Evolutionary conservation across 2,888 invertebrate species (phyloP).

Genomic region (Drymonia ruficornis): DNA sequence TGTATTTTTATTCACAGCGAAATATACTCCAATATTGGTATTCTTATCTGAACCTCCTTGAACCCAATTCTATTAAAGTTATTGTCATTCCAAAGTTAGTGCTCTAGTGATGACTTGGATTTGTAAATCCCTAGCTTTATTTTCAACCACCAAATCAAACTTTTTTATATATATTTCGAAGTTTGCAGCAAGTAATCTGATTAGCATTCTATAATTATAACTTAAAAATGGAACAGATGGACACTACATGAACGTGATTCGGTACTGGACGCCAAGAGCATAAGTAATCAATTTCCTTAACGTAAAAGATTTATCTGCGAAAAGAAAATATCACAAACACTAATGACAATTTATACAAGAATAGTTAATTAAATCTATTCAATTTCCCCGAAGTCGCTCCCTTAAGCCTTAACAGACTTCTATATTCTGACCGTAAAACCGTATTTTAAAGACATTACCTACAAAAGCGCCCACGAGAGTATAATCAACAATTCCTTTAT

Average conservation of each 20-base stretch:
- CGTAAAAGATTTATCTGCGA: no score
- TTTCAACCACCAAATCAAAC: not conserved
- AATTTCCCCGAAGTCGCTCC: no score
- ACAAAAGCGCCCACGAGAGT: not conserved
- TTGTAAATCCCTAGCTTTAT: not conserved
- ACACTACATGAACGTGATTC: no score
- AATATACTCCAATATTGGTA: no score
- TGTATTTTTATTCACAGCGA: no score
- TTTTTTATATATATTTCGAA: not conserved
- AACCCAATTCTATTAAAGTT: not conserved
- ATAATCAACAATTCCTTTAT: not conserved
- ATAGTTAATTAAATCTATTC: no score
- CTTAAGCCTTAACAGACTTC: no score
- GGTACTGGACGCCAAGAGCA: no score
- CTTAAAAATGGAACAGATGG: not conserved
- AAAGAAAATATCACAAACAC: no score
- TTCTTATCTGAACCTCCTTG: not conserved
- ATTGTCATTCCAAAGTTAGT: not conserved
- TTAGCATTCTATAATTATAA: not conserved
- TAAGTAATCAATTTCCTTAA: no score
- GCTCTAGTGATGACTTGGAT: not conserved
- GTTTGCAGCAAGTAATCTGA: not conserved
- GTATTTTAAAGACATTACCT: not conserved
- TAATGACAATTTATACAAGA: no score
- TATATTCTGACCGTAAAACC: no score